Evolutionary conservation across 2,888 invertebrate genomes (phyloP).

Genomic region (Agonopterix alstromeriana): DNA sequence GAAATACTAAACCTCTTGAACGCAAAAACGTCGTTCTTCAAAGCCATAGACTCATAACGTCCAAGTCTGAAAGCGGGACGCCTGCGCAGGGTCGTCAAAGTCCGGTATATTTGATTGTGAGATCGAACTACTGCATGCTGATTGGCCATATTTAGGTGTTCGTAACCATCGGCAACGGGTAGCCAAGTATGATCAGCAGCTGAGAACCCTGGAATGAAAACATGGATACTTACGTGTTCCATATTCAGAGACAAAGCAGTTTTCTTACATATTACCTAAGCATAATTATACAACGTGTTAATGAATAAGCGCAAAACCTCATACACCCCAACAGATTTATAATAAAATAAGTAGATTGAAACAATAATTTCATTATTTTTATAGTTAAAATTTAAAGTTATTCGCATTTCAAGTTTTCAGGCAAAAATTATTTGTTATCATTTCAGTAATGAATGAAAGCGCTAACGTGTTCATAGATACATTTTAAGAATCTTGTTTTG

Average conservation of each 20-base stretch:
- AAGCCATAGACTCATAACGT: slow-evolving; percentile 63
- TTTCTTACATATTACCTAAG: not conserved
- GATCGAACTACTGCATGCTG: slow-evolving; percentile 70
- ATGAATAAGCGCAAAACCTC: too few species aligned
- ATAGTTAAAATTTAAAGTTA: too few species aligned
- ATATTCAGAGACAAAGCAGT: not conserved
- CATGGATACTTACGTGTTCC: not conserved
- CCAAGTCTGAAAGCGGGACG: slow-evolving; percentile 71
- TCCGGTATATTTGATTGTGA: slow-evolving; percentile 70
- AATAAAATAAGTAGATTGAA: too few species aligned
- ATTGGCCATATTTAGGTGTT: slow-evolving; percentile 71
- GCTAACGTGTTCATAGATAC: too few species aligned
- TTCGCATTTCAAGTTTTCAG: too few species aligned
- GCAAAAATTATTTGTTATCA: too few species aligned
- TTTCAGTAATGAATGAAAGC: too few species aligned
- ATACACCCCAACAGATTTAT: too few species aligned
- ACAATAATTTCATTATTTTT: too few species aligned
- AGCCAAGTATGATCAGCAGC: slow-evolving; percentile 77
- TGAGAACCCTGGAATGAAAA: slow-evolving; percentile 76
- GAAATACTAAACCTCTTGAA: slow-evolving; percentile 64
- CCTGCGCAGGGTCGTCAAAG: slow-evolving; percentile 71
- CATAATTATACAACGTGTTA: too few species aligned
- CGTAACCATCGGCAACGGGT: slow-evolving; percentile 79
- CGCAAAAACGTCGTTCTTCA: slow-evolving; percentile 71
- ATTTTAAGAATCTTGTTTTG: too few species aligned